Conservation (phyloP, 2,888 invertebrate genomes). For the Allacma fusca region DNA sequence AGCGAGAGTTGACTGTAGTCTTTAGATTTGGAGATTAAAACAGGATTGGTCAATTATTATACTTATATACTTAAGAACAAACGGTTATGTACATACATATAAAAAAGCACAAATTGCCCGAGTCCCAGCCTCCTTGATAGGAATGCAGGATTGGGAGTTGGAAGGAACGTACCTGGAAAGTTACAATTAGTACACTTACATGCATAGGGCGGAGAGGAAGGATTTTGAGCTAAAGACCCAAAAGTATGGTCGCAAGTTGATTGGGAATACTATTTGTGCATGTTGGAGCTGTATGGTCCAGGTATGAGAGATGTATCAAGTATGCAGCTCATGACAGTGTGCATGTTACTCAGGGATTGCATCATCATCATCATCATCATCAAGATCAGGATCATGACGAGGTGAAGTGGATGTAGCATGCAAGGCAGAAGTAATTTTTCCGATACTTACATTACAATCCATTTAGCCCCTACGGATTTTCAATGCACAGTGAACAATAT, state of each 20-base stretch:
- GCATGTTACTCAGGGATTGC: slow-evolving; percentile 14
- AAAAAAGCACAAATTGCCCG: too few relatives aligned
- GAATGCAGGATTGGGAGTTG: too few relatives aligned
- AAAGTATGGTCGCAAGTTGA: slow-evolving; percentile 4
- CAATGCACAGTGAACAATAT: neutral
- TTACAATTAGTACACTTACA: too few relatives aligned
- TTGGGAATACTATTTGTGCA: neutral
- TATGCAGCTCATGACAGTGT: slow-evolving; percentile 12
- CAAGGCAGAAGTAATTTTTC: slow-evolving; percentile 5
- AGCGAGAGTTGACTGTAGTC: too few relatives aligned
- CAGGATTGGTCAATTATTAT: too few relatives aligned
- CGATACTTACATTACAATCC: slow-evolving; percentile 14
- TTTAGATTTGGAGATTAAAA: too few relatives aligned
- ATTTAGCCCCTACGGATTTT: neutral
- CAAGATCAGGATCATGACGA: neutral
- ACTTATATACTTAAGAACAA: too few relatives aligned
- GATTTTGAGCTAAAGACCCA: neutral
- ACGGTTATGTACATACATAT: too few relatives aligned
- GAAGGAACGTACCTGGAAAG: too few relatives aligned
- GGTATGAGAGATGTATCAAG: neutral
- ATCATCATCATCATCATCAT: slow-evolving; percentile 18
- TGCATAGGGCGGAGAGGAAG: neutral
- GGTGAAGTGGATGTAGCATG: slow-evolving; percentile 19
- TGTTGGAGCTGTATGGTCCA: neutral
- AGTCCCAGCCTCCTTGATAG: too few relatives aligned